These are phyloP conservation scores for Cyprinodon tularosa DNA, from an alignment of 2,113 vertebrate genomes.

Conservation along the genomic window DNA sequence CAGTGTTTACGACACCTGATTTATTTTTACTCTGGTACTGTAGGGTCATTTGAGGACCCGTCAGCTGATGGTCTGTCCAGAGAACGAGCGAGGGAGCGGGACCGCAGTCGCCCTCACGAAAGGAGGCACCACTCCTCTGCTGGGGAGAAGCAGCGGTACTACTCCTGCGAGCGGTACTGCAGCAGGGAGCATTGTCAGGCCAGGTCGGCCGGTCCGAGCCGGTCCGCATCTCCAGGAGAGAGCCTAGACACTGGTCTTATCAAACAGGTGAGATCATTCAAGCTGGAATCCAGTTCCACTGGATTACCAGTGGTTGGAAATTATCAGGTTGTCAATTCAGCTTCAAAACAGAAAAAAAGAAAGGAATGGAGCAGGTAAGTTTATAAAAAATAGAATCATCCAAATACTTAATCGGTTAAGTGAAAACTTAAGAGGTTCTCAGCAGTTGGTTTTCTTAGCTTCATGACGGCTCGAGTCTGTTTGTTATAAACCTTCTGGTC, in stretches of 20 bases:
- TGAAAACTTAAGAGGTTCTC: no score
- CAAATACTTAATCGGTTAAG: no score
- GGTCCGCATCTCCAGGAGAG: slow-evolving; percentile 87
- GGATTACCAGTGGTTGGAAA: no score
- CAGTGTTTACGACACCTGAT: no score
- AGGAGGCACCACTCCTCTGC: slow-evolving; percentile 89
- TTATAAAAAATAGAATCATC: no score
- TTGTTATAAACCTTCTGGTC: no score
- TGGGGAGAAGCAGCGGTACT: slow-evolving; percentile 92
- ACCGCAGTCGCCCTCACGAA: slow-evolving; percentile 92
- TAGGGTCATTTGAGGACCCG: slow-evolving; percentile 54
- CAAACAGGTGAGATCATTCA: slow-evolving; percentile 82
- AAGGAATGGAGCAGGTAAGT: no score
- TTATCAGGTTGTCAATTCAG: no score
- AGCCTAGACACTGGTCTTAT: slow-evolving; percentile 79
- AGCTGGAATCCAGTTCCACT: no score
- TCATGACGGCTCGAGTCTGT: no score
- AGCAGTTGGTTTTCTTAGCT: no score
- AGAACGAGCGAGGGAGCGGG: slow-evolving; percentile 87
- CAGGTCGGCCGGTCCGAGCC: slow-evolving; percentile 85
- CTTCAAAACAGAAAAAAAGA: no score
- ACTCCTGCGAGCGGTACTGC: slow-evolving; percentile 93
- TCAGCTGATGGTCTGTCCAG: slow-evolving; percentile 75
- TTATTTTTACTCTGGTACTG: not conserved
- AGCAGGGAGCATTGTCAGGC: slow-evolving; percentile 85